These are phyloP conservation scores for Crotalus viridis DNA, from an alignment of 2,113 vertebrate species.

Conservation along the genomic window DNA sequence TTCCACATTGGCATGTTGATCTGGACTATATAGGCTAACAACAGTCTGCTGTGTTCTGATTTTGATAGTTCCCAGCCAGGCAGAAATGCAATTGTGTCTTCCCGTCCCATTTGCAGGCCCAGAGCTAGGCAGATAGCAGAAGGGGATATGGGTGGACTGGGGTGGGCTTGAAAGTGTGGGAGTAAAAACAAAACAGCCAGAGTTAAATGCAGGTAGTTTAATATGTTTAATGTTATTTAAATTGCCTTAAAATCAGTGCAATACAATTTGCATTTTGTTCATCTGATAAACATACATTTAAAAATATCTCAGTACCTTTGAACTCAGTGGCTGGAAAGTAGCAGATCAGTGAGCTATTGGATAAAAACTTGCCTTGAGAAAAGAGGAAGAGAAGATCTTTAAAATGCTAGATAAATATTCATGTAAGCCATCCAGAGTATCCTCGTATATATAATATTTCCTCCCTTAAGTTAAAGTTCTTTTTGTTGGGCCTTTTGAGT, in stretches of 20 bases:
- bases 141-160: not conserved
- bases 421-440: not conserved
- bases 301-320: not conserved
- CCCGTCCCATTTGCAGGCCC: not conserved
- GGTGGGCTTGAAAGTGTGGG: not conserved
- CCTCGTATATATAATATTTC: too few relatives aligned
- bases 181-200: not conserved
- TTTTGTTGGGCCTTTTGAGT: not conserved
- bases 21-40: not conserved
- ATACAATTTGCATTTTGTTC: not conserved
- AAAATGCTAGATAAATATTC: not conserved
- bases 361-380: not conserved
- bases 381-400: not conserved
- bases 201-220: not conserved
- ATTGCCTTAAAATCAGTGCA: not conserved
- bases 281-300: not conserved
- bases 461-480: not conserved
- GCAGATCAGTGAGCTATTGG: too few relatives aligned
- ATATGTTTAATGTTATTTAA: not conserved
- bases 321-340: not conserved
- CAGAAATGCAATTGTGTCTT: not conserved
- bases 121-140: too few relatives aligned
- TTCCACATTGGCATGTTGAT: not conserved
- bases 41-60: not conserved
- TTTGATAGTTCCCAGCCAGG: not conserved